Evolutionary conservation across 2,113 vertebrate species (phyloP).

Genomic region (Periophthalmodon schlosseri): DNA sequence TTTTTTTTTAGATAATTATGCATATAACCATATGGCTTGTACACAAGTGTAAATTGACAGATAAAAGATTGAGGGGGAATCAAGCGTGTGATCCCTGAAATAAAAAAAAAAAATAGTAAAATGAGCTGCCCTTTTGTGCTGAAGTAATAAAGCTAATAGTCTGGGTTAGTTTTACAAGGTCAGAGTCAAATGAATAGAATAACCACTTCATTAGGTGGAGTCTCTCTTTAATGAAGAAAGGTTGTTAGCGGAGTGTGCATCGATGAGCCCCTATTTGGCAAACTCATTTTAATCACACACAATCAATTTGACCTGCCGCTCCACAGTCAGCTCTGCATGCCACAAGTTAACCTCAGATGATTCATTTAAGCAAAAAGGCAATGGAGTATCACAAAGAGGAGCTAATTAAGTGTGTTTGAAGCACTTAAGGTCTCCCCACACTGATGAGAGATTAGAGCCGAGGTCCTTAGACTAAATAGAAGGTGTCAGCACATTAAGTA

Average conservation of each 20-base stretch:
- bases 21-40: no score
- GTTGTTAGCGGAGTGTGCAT: conserved; percentile 55
- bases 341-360: conserved; percentile 62
- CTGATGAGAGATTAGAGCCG: conserved; percentile 40
- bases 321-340: conserved; percentile 46
- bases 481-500: conserved; percentile 12
- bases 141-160: conserved; percentile 48
- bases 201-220: conserved; percentile 67
- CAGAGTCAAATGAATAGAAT: conserved; percentile 47
- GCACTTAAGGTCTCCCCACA: conserved; percentile 36
- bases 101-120: conserved; percentile 1
- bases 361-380: conserved; percentile 51
- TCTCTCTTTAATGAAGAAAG: conserved; percentile 71
- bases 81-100: neutral
- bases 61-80: no score
- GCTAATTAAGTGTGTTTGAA: conserved; percentile 60
- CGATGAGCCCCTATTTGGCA: conserved; percentile 60
- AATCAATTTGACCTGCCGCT: conserved; percentile 57
- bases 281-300: conserved; percentile 59
- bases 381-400: conserved; percentile 28
- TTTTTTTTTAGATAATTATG: no score
- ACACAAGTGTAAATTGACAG: no score
- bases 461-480: conserved; percentile 3
- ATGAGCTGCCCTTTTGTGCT: conserved; percentile 12
- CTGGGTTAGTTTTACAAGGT: conserved; percentile 60